Percentiles rank a stretch among this genome's conserved stretches.
phyloP scores from a whole-genome alignment of 2,113 vertebrate genomes.

The Epinephelus lanceolatus region DNA sequence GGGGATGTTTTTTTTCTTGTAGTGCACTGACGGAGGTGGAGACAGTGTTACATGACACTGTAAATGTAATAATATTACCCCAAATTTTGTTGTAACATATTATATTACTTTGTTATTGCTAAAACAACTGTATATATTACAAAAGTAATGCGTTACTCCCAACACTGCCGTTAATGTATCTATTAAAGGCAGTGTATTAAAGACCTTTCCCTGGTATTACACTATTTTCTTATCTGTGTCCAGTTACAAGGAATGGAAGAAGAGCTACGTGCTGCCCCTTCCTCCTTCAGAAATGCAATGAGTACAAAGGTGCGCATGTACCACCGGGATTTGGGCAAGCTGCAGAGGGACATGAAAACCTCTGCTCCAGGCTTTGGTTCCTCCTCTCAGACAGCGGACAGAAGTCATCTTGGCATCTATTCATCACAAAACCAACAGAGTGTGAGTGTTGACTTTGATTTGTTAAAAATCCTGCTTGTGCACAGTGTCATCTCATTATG shows the following conservation, averaged over 20 bases:
- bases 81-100: no score
- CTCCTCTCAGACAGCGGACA: conserved; percentile 76
- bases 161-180: no score
- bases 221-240: not conserved
- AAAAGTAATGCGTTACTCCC: no score
- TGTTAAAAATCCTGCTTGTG: not conserved
- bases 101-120: no score
- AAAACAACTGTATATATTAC: no score
- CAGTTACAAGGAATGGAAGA: conserved; percentile 96
- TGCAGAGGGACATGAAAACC: conserved; percentile 91
- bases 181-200: no score
- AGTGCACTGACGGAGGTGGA: no score
- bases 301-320: conserved; percentile 90
- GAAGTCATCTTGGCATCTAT: conserved; percentile 83
- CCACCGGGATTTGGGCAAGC: conserved; percentile 89
- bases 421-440: conserved; percentile 89
- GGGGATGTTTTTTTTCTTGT: no score
- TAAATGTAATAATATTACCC: no score
- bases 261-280: conserved; percentile 90
- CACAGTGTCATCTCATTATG: not conserved
- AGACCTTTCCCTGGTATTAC: not conserved
- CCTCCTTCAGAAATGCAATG: conserved; percentile 91
- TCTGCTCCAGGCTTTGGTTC: conserved; percentile 79
- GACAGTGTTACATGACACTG: no score
- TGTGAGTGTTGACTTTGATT: conserved; percentile 80